Evolutionary conservation across 2,888 invertebrate species (phyloP), one percentile per base, ranked within the genome.

Genomic region (Clivina fossor): DNA sequence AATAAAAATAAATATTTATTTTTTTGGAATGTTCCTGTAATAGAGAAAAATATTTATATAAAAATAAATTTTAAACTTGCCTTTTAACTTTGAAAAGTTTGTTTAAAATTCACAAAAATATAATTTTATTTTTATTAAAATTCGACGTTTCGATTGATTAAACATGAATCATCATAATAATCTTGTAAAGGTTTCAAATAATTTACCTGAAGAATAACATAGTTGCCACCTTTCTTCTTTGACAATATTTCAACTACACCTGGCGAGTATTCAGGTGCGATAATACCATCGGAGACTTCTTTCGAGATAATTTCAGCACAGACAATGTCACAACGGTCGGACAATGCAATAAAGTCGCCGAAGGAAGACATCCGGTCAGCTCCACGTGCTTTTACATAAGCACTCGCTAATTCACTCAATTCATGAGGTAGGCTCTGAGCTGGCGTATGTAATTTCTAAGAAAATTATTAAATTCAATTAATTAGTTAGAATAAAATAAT

Each of bases 341-440:
- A 97, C 0, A 99, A 73, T 0, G 96, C 95, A 26, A 98, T 83
- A 73, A 98, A 98, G 76, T 99, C 99, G 0, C 99, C 98, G 74
- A 98, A 99, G 1, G 97, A 97, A 5, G 96, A 97, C 98, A 99
- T 98, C 49, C 98, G 83, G 75, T 99, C 98, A 11, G 97, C 96
- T 44, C 98, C 97, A 69, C 98, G 83, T 0, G 98, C 98, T 56
- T 97, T 80, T 0, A 96, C 97, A 75, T 98, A 98, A 0, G 98
- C 97, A 11, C 82, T 80, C 0, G 95, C 94, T 8, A 96, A 69
- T n/a, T n/a, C n/a, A n/a, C n/a, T n/a, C n/a, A n/a, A n/a, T n/a
- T n/a, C n/a, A n/a, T n/a, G n/a, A n/a, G n/a, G n/a, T n/a, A n/a
- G n/a, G n/a, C n/a, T n/a, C n/a, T n/a, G n/a, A n/a, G n/a, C n/a